Base-by-base conservation (phyloP, 2,113 vertebrate genomes). In the Collichthys lucidus region DNA sequence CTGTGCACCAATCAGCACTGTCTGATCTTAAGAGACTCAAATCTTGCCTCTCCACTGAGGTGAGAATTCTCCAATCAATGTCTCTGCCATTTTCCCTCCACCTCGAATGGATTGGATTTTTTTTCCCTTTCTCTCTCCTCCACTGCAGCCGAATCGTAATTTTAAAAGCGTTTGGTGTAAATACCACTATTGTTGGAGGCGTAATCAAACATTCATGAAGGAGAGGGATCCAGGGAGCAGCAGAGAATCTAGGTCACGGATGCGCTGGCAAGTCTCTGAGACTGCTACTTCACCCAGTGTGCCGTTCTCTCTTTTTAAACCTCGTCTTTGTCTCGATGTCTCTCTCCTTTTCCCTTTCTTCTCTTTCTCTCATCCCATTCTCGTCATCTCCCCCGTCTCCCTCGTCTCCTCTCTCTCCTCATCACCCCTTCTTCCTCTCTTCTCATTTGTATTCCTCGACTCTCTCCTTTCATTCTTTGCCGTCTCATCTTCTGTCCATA, bases 141-240 rank as follows among this genome's bases (percentile, higher is more conserved):
- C 14, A 12, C 84, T n/a, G 66, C 68, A 62, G 83, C 72, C 16
- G 44, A 88, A 82, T 89, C 77, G 86, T 92, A 90, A 91, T 91
- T 90, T 86, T 63, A 91, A 93, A 90, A 92, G 90, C 74, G 68
- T 79, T 92, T 92, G 90, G 88, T 88, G 88, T 91, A 93, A 94
- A 94, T 91, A 89, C 91, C 61, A 87, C 93, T 92, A 91, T 94
- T 95, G 94, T 94, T 89, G 86, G 91, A 92, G 91, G 90, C 68
- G 67, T 93, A 93, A 95, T 95, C 93, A 95, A 94, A 95, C 94
- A 95, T 94, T 95, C 91, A 95, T 94, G 91, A 95, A 91, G 40
- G 69, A 90, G 88, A 77, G 82, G 92, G 90, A 93, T 92, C 88
- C 75, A 52, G 90, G 87, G 92, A 90, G 91, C 89, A 88, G 83